Base-by-base conservation (phyloP, 2,797 vertebrate species). In the Fratercula arctica region DNA sequence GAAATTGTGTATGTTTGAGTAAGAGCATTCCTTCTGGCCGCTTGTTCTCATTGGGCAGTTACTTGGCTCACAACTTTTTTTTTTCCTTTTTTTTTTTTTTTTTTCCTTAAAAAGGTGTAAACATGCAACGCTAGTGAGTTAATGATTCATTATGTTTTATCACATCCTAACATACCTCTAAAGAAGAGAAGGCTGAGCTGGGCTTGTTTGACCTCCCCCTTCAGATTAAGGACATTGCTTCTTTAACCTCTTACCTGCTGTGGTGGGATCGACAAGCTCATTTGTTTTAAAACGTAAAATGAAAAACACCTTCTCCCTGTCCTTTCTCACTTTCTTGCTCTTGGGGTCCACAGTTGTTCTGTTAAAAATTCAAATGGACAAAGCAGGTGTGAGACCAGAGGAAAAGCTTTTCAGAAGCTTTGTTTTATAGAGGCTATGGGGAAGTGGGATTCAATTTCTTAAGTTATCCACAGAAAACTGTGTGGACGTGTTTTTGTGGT, bases 111-210 rank as follows among this genome's bases (percentile, higher is more conserved):
- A 86, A 91, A 88, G 66, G 60, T 90, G 67, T 91, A 92, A 96
- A 85, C 72, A 51, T 60, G 53, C 41, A 60, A 10, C 46, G 20
- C 56, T 83, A 80, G 63, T 21, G 82, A 93, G 95, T 97, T 97
- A 96, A 97, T 97, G 87, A 94, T 96, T 97, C 68, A 89, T 89
- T 64, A 19, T 17, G 13, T 92, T 95, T 97, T 96, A 96, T 96
- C 95, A 87, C 72, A 67, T 88, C 61, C 87, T 89, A 68, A 66
- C 69, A 78, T 93, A 81, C 86, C 61, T 92, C 78, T 93, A 48
- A 87, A 91, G 72, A 87, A 87, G 72, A 88, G 77, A 88, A 88
- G 76, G 48, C 82, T 92, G 85, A 93, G 61, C 80, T 84, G 73
- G 43, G 46, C 21, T 90, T 76, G 53, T 88, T 96, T 94, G 43